phyloP scores from a whole-genome alignment of 2,888 invertebrate genomes.

The Nysson spinosus region DNA sequence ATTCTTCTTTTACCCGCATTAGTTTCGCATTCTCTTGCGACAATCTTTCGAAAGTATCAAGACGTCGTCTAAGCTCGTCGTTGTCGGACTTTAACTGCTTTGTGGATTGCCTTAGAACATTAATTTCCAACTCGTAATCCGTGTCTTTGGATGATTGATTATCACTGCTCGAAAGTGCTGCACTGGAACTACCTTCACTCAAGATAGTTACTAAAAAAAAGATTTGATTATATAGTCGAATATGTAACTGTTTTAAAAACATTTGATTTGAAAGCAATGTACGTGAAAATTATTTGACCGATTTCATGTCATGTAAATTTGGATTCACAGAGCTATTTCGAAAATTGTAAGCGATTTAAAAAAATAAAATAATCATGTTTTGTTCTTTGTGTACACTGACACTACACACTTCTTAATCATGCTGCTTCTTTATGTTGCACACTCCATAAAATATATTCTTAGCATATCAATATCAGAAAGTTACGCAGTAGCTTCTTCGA shows the following conservation, averaged over 20 bases:
- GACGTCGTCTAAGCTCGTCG: constrained; percentile 81
- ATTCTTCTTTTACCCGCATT: constrained; percentile 81
- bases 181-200: constrained; percentile 48
- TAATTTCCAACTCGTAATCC: constrained; percentile 78
- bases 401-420: constrained; percentile 19
- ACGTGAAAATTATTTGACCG: too few relatives aligned
- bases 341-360: constrained; percentile 8
- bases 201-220: constrained; percentile 60
- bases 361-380: constrained; percentile 2
- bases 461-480: too few relatives aligned
- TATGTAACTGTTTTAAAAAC: too few relatives aligned
- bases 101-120: constrained; percentile 78
- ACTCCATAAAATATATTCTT: constrained; percentile 10
- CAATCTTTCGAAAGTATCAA: constrained; percentile 80
- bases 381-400: neutral
- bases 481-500: too few relatives aligned
- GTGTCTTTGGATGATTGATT: constrained; percentile 56
- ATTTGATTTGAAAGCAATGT: too few relatives aligned
- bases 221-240: constrained; percentile 7
- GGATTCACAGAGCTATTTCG: constrained; percentile 1
- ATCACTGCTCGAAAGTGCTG: constrained; percentile 52
- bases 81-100: constrained; percentile 81
- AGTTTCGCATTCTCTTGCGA: constrained; percentile 80
- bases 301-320: constrained; percentile 6
- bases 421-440: constrained; percentile 18